Conservation (phyloP, 2,113 vertebrate genomes). For the Taurulus bubalis region DNA sequence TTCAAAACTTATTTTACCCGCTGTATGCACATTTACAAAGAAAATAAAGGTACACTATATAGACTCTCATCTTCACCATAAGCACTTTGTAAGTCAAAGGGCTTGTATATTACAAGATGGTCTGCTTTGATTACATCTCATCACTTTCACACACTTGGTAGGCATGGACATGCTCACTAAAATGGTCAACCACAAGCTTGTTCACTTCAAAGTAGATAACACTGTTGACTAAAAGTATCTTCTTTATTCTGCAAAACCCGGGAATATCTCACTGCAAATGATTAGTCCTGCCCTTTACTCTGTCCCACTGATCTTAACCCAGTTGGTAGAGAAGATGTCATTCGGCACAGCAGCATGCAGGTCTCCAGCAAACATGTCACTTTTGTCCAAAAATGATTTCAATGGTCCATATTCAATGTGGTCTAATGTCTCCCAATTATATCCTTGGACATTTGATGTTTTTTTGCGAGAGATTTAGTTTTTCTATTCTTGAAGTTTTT, state of each 20-base stretch:
- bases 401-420: not conserved
- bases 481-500: not conserved
- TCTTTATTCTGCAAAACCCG: slow-evolving; percentile 17
- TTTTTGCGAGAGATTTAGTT: not conserved
- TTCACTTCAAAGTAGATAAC: not conserved
- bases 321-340: not conserved
- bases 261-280: slow-evolving; percentile 11
- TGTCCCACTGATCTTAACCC: slow-evolving; percentile 14
- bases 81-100: slow-evolving; percentile 3
- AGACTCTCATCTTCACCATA: slow-evolving; percentile 28
- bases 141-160: slow-evolving; percentile 23
- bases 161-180: slow-evolving; percentile 3
- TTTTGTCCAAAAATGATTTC: too few relatives aligned
- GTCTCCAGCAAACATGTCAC: too few relatives aligned
- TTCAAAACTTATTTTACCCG: too few relatives aligned
- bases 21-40: slow-evolving; percentile 1
- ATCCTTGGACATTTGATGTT: too few relatives aligned
- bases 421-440: not conserved
- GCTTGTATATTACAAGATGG: slow-evolving; percentile 6
- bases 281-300: not conserved
- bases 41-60: slow-evolving; percentile 11
- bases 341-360: not conserved
- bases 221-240: not conserved
- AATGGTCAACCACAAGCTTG: slow-evolving; percentile 17
- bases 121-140: slow-evolving; percentile 27